phyloP scores from a whole-genome alignment of 2,888 invertebrate genomes.

The Tanypteryx hageni region DNA sequence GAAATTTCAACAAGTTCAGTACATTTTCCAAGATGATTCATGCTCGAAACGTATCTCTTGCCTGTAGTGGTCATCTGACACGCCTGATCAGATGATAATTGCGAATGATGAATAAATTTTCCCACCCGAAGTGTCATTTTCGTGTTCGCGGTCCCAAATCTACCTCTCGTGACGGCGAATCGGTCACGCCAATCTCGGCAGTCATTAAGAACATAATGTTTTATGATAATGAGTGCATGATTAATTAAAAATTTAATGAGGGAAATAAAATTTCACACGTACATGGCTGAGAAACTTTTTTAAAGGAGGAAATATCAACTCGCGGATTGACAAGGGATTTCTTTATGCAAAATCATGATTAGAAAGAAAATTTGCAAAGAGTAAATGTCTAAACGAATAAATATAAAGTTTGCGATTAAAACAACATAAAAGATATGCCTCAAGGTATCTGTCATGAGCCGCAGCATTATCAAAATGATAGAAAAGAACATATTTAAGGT shows the following conservation, averaged over 20 bases:
- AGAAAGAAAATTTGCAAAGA: too few species aligned
- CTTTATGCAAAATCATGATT: too few species aligned
- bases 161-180: background rate
- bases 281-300: too few species aligned
- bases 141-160: background rate
- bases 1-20: background rate
- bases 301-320: too few species aligned
- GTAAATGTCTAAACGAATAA: too few species aligned
- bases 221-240: background rate
- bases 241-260: background rate
- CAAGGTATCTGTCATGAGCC: too few species aligned
- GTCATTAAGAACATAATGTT: background rate
- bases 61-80: background rate
- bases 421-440: too few species aligned
- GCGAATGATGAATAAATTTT: background rate
- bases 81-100: background rate
- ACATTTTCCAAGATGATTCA: constrained; percentile 18
- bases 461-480: too few species aligned
- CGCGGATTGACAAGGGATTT: too few species aligned
- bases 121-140: background rate
- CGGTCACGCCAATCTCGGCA: background rate
- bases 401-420: too few species aligned
- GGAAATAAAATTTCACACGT: background rate
- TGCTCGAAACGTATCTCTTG: background rate
- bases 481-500: too few species aligned